These are phyloP conservation scores for Alsophila aescularia DNA, from an alignment of 2,888 invertebrate genomes.

Conservation along the genomic window DNA sequence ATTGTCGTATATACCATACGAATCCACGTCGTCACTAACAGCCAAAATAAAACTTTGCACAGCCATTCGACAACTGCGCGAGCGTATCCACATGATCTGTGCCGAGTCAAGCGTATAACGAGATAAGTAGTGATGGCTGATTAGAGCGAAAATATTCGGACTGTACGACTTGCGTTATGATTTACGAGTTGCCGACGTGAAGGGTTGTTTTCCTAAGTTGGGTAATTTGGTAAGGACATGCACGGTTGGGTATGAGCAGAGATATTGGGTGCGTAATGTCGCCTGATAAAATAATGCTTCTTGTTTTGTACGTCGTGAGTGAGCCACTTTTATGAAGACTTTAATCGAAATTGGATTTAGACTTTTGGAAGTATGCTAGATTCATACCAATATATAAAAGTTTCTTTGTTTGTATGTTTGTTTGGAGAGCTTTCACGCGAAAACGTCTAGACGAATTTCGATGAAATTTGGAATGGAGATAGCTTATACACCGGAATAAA, in stretches of 20 bases:
- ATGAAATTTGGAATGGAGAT: no score
- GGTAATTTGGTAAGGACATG: conserved; percentile 23
- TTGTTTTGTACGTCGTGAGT: no score
- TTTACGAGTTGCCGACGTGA: conserved; percentile 27
- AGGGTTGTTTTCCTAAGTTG: conserved; percentile 28
- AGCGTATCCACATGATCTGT: conserved; percentile 36
- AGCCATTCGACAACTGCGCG: conserved; percentile 38
- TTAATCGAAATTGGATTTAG: no score
- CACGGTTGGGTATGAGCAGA: not conserved
- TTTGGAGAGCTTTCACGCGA: no score
- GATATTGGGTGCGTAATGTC: not conserved
- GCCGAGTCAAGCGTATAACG: conserved; percentile 40
- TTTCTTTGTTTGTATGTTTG: no score
- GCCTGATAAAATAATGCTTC: not conserved
- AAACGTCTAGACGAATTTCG: no score
- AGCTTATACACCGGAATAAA: no score
- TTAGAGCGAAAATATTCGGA: conserved; percentile 36
- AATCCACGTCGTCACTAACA: not conserved
- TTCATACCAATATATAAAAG: no score
- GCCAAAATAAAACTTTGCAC: conserved; percentile 4
- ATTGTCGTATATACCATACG: no score
- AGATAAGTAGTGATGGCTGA: conserved; percentile 37
- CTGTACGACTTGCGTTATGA: conserved; percentile 38
- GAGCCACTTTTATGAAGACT: no score
- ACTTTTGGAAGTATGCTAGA: no score